Conservation (phyloP, 2,888 invertebrate genomes). For the Ennomos erosarius region DNA sequence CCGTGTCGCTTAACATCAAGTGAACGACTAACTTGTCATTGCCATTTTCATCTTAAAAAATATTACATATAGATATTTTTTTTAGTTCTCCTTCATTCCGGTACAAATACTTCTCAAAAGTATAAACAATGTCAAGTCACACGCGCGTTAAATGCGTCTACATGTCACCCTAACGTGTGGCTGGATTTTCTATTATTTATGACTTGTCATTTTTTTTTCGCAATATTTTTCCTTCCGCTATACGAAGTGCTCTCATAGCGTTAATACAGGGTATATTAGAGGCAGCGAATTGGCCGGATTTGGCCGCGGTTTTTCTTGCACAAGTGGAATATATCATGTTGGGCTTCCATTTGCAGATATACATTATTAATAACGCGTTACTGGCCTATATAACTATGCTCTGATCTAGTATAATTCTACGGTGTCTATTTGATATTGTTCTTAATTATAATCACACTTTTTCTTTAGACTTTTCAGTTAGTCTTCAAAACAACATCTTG, state of each 20-base stretch:
- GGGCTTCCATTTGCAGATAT: background rate
- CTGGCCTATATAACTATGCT: too few relatives aligned
- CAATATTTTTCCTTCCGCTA: conserved; percentile 57
- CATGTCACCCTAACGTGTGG: conserved; percentile 48
- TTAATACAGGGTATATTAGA: conserved; percentile 56
- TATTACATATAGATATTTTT: too few relatives aligned
- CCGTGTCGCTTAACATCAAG: too few relatives aligned
- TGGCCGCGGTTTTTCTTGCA: conserved; percentile 27
- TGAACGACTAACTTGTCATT: too few relatives aligned
- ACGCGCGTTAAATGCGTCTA: conserved; percentile 3
- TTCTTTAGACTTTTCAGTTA: too few relatives aligned
- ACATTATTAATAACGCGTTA: background rate
- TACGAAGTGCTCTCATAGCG: conserved; percentile 42
- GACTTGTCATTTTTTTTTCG: conserved; percentile 62
- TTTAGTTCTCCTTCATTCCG: too few relatives aligned
- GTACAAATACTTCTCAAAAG: background rate
- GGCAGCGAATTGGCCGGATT: conserved; percentile 56
- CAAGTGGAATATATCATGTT: conserved; percentile 11
- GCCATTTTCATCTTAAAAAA: too few relatives aligned
- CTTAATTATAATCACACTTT: too few relatives aligned
- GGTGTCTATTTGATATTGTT: too few relatives aligned
- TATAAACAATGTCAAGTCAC: background rate
- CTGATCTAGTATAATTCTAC: too few relatives aligned
- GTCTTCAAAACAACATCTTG: too few relatives aligned
- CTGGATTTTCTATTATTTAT: conserved; percentile 70